Evolutionary conservation across 2,113 vertebrate species (phyloP).

Genomic region (Camelus bactrianus): DNA sequence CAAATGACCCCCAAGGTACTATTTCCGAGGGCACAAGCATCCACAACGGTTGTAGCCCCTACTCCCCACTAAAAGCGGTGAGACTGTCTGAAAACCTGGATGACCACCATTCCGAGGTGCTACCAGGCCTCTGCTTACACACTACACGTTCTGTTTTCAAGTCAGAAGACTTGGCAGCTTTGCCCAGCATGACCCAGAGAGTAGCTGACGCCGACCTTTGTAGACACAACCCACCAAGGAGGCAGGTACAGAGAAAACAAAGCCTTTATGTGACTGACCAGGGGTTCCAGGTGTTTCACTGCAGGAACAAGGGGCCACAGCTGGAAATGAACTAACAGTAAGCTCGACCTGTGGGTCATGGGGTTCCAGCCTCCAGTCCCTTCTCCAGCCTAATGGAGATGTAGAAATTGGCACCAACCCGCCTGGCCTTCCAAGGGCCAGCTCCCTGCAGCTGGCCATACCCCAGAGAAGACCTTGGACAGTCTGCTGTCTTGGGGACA

Average conservation of each 20-base stretch:
- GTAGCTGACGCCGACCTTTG: background rate
- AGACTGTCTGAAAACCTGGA: background rate
- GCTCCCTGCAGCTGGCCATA: background rate
- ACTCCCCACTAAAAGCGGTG: background rate
- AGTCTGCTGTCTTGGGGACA: background rate
- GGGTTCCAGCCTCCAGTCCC: background rate
- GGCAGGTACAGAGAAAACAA: background rate
- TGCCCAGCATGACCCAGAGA: background rate
- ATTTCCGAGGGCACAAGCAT: background rate
- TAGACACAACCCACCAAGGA: background rate
- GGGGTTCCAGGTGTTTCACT: fast-evolving
- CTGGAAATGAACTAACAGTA: background rate
- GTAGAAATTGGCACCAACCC: too few relatives aligned
- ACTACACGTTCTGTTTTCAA: fast-evolving
- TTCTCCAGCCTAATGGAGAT: background rate
- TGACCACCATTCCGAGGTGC: background rate
- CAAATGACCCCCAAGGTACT: background rate
- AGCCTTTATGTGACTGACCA: background rate
- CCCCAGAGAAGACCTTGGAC: background rate
- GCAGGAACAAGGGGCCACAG: background rate
- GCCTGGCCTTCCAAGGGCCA: too few relatives aligned
- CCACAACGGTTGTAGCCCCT: fast-evolving
- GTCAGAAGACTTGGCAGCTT: background rate
- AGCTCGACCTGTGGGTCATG: too few relatives aligned
- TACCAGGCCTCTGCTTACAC: fast-evolving